phyloP scores from a whole-genome alignment of 2,113 vertebrate genomes.

The Takifugu bimaculatus region DNA sequence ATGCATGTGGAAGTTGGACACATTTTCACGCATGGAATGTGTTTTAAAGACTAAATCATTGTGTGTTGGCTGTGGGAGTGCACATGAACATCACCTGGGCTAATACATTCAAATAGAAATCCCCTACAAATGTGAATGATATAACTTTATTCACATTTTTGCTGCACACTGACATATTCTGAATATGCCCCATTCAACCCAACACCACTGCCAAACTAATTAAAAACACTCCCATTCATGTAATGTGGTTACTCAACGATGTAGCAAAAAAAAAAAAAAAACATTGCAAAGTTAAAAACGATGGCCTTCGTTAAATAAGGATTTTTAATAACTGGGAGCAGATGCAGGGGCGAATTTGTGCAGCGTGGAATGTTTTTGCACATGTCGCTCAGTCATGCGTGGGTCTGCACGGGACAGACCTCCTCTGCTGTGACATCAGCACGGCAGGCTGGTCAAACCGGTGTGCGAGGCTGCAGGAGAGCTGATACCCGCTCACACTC shows the following conservation, averaged over 20 bases:
- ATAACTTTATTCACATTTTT: too few relatives aligned
- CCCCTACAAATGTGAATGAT: too few relatives aligned
- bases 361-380: background rate
- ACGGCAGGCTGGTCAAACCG: constrained; percentile 58
- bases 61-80: too few relatives aligned
- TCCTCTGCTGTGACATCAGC: constrained; percentile 55
- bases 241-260: background rate
- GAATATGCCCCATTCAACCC: too few relatives aligned
- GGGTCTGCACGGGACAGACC: constrained; percentile 22
- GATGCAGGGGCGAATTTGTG: background rate
- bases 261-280: too few relatives aligned
- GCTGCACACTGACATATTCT: too few relatives aligned
- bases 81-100: too few relatives aligned
- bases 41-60: too few relatives aligned
- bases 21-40: too few relatives aligned
- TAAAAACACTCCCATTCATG: background rate
- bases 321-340: background rate
- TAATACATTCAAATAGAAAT: too few relatives aligned
- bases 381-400: background rate
- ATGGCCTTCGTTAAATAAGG: background rate
- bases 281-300: too few relatives aligned
- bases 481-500: constrained; percentile 11
- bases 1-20: constrained; percentile 6
- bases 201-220: background rate
- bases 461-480: constrained; percentile 38